Base-by-base conservation (phyloP, 1,140 invertebrate genomes). In the Tetraneura akinire region DNA sequence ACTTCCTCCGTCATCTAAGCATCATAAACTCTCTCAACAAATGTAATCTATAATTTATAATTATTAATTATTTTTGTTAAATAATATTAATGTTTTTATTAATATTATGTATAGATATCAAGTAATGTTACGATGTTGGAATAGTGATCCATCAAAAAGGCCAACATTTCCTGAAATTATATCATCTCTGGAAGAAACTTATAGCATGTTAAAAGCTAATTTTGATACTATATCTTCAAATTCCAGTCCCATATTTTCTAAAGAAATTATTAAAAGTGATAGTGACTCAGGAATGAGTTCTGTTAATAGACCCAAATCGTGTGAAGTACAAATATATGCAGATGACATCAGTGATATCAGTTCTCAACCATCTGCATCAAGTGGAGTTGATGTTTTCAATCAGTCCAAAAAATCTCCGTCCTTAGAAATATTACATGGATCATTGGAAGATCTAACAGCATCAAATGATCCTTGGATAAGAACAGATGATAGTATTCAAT, bases 221-320 rank as follows among this genome's bases (percentile, higher is more conserved):
- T 87, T 87, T 64, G 88, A 89, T 60, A 86, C 89, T 9, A 89
- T 88, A 80, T 85, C 87, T 49, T 88, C 90, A 82, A 89, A 88
- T 81, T 86, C 87, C 47, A 81, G 81, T 23, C 82, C 81, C 18
- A 51, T 64, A 13, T 47, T 32, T 51, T 74, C 53, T 73, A 74
- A 68, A 49, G 71, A 80, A n/a, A 78, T 73, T 53, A 18, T 74
- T 2, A 82, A 81, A 66, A 82, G 81, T 37, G 83, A 84, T 53
- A 83, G 83, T 80, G 83, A 84, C 70, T 84, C 83, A 0, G 83
- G 83, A 18, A 47, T 49, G 42, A 60, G 55, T 9, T 78, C 74
- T 26, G 74, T 78, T 10, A 78, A 78, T 78, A 78, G 53, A 60
- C 55, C 55, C 6, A 78, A 78, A 60, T 78, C 53, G 11, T 45